Evolutionary conservation across 2,797 vertebrate genomes (phyloP).

Genomic region (Brotogeris chrysoptera): DNA sequence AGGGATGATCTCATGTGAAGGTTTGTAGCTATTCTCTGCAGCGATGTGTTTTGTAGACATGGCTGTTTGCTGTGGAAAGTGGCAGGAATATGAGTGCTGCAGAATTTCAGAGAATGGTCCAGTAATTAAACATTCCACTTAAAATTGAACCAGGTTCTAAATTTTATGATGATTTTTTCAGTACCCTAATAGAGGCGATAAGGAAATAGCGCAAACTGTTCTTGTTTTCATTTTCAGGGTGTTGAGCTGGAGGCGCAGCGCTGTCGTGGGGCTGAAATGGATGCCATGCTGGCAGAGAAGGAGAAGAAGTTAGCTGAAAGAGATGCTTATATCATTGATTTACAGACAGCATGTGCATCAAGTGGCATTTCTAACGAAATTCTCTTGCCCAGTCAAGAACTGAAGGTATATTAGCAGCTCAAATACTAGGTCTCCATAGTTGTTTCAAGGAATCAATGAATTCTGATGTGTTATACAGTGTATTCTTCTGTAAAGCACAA

Average conservation of each 20-base stretch:
- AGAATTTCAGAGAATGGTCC: neutral
- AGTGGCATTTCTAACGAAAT: slow-evolving; percentile 28
- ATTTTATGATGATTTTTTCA: neutral
- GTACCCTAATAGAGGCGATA: neutral
- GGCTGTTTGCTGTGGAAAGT: neutral
- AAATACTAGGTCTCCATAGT: neutral
- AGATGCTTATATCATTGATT: slow-evolving; percentile 87
- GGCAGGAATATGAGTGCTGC: neutral
- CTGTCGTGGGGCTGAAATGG: slow-evolving; percentile 84
- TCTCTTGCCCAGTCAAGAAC: slow-evolving; percentile 28
- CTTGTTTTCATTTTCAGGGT: slow-evolving; percentile 55
- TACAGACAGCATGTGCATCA: slow-evolving; percentile 79
- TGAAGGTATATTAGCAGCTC: slow-evolving; percentile 69
- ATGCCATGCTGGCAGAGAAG: slow-evolving; percentile 84
- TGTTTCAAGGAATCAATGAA: neutral
- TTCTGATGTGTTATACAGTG: neutral
- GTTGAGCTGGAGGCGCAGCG: slow-evolving; percentile 77
- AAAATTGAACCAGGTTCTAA: neutral
- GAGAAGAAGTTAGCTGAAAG: slow-evolving; percentile 86
- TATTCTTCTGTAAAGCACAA: neutral
- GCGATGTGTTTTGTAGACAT: neutral
- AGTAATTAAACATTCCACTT: neutral
- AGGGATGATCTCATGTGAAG: neutral
- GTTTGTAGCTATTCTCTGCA: neutral
- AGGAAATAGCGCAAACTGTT: neutral